Base-by-base conservation (phyloP, 2,797 vertebrate genomes). In the Poeciliopsis presidionis region DNA sequence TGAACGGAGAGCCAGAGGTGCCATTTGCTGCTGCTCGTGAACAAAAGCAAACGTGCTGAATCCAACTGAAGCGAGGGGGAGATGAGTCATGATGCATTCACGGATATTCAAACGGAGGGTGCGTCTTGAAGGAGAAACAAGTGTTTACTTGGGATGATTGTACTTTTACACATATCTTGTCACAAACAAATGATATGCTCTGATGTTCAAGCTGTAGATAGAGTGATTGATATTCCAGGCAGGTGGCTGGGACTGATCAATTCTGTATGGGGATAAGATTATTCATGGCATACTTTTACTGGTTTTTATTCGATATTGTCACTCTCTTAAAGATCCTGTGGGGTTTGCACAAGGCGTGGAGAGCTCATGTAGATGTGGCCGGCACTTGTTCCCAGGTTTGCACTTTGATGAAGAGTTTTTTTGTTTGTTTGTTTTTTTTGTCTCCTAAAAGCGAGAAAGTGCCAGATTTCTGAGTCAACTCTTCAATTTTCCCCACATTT, bases 381-480 rank as follows among this genome's bases (percentile, higher is more conserved):
- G 87, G 81, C 90, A 91, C 91, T 88, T 92, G 89, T 94, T 94
- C 91, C 93, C 93, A 81, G 91, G 92, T 94, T 94, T 92, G 89
- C 76, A 81, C 55, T 79, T 84, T 74, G 51, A 69, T 46, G 18
- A 79, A 36, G 18, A 74, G 13, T n/a, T 79, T 57, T 55, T 6
- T 36, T 36, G 36, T 36, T 36, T 36, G 30, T n/a, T 33, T 33
- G 30, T 33, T 39, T 36, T 3, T 39, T 67, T 82, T 79, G 61
- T 30, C 55, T 78, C 81, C 82, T 87, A 43, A 78, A 49, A 88
- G 92, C 87, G 83, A 94, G 93, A 91, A 71, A 82, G 91, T 92
- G 89, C 90, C 91, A 89, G 45, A 71, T 65, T 78, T 61, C 13
- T 46, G 84, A 79, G 78, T 28, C 28, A 20, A 81, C 79, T 65